Evolutionary conservation across 2,113 vertebrate genomes (phyloP), one percentile per base, ranked within the genome.

Genomic region (Phaethornis superciliosus): DNA sequence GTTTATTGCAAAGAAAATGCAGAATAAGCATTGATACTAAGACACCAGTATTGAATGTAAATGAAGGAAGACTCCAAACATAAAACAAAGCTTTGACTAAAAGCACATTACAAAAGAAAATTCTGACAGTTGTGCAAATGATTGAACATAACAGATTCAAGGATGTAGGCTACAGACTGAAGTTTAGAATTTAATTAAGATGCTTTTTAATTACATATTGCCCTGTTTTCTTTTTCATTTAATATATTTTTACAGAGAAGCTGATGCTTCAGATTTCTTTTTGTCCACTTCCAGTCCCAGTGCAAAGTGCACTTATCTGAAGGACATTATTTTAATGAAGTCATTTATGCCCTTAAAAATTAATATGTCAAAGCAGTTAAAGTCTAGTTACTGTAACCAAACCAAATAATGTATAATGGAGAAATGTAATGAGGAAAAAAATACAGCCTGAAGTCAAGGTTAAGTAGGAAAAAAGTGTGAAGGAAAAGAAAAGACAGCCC

Each of bases 301-400:
- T 83, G 82, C 89, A 88, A 92, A 95, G 78, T 67, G 44, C 56
- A 87, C 89, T 95, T 90, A 92, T 89, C 86, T 97, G 96, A 96
- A 97, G 96, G 96, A 96, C 96, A 75, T 95, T 89, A 93, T 95
- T 96, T 94, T 96, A 97, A 97, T 96, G 94, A 97, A 98, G 96
- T 96, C 87, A 93, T 94, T 96, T 96, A 67, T 95, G 93, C 81
- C 90, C 94, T 97, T 96, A 96, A 97, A 95, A 95, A 96, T 96
- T 89, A 97, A 93, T 96, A 95, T 91, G 85, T 96, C 86, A 93
- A 68, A 96, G 93, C 81, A 96, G 94, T 96, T 97, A 96, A 96
- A 96, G 86, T 94, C 91, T 93, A 97, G 90, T 75, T 89, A 96
- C 81, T 96, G 80, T 96, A 98, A 95, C 90, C 96, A 87, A 97